Percentiles rank a stretch among this genome's conserved stretches.
Evolutionary conservation across 2,113 vertebrate genomes (phyloP).

Genomic region (Poicephalus meyeri): DNA sequence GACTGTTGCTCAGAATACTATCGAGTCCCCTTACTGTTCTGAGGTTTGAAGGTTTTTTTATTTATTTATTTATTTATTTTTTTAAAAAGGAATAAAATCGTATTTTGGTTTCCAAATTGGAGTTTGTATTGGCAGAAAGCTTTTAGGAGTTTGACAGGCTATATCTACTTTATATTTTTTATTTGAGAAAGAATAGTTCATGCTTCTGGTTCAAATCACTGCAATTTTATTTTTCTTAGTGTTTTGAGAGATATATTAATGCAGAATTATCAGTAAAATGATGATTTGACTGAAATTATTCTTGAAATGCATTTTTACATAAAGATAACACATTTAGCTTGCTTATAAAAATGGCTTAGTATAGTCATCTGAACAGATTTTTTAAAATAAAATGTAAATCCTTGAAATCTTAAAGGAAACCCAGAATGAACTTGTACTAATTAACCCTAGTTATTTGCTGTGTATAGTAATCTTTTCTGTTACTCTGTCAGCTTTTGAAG

Average conservation of each 20-base stretch:
- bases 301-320: background rate
- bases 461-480: background rate
- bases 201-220: background rate
- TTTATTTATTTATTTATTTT: too few relatives aligned
- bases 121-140: background rate
- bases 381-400: background rate
- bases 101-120: background rate
- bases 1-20: background rate
- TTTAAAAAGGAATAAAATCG: background rate
- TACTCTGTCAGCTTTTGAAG: background rate
- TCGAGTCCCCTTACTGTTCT: background rate
- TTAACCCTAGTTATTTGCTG: background rate
- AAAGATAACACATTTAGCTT: background rate
- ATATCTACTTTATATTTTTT: background rate
- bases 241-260: background rate
- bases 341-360: background rate
- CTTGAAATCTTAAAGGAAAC: background rate
- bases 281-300: background rate
- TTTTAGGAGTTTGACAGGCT: background rate
- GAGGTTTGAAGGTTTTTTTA: background rate
- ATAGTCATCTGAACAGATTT: background rate
- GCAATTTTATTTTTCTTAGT: background rate
- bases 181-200: background rate
- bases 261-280: background rate
- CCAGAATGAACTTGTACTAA: background rate